Percentiles rank a stretch among this genome's conserved stretches.
phyloP scores from a whole-genome alignment of 2,113 vertebrate species.

The Zosterops borbonicus region DNA sequence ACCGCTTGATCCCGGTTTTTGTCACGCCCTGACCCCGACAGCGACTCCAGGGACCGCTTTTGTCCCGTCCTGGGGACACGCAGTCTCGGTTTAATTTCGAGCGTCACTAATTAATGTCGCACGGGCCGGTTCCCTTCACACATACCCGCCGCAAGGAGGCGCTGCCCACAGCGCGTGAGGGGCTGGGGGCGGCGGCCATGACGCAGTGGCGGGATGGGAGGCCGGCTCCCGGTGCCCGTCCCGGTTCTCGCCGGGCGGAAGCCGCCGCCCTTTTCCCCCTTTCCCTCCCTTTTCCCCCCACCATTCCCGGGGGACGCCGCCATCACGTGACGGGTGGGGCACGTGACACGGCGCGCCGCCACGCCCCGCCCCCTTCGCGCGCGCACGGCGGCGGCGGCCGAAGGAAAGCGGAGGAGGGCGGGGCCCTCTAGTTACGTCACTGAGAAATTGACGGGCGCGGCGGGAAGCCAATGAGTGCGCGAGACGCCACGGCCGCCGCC shows the following conservation, averaged over 20 bases:
- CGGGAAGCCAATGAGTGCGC: background rate
- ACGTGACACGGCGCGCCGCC: background rate
- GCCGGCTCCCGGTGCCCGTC: background rate
- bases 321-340: background rate
- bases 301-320: background rate
- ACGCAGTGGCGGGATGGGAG: background rate
- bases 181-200: background rate
- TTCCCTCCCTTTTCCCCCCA: background rate
- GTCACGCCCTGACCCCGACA: background rate
- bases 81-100: background rate
- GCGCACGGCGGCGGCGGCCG: background rate
- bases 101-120: background rate
- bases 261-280: background rate
- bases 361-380: background rate
- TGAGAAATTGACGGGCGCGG: fast-evolving
- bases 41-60: background rate
- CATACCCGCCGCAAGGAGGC: background rate
- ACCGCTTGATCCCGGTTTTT: background rate
- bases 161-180: background rate
- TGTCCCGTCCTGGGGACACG: background rate
- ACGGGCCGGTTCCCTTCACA: background rate
- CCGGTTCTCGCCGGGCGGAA: background rate
- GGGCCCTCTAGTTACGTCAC: background rate
- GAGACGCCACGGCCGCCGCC: background rate
- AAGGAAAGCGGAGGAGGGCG: background rate